Base-by-base conservation (phyloP, 2,113 vertebrate genomes). In the Psephotus haematonotus region DNA sequence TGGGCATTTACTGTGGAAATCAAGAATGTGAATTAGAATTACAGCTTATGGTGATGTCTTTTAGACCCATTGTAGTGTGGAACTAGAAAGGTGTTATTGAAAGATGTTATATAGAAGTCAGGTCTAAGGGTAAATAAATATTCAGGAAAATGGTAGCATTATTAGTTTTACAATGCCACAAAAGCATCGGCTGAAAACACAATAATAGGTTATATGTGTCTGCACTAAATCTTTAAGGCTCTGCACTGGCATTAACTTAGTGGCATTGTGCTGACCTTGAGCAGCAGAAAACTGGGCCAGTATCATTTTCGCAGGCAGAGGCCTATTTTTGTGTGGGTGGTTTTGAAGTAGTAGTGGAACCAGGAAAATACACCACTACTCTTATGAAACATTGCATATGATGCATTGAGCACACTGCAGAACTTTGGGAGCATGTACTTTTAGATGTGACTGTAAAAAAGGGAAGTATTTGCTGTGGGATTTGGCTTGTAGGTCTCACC, bases 21-120 rank as follows among this genome's bases (percentile, higher is more conserved):
- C 43, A 69, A 50, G 60, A 92, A 75, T 4, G 1, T 55, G 15
- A 68, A 44, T 33, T 37, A 13, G 10, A 88, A 77, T 13, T 70
- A 20, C 35, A 50, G 23, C 10, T 1, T 37, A 9, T 37, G 3
- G 13, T 28, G 24, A 4, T 94, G 7, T 19, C 39, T 92, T 88
- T 72, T 75, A 76, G 16, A 35, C 22, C 3, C 0, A 0, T 49
- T 69, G 19, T 4, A 59, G 7, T 16, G 10, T 74, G 31, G 13
- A 62, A 20, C 35, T 77, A 57, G 27, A 22, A 72, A 62, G 46
- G 37, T 80, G 17, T 12, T 84, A 7, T 37, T 83, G 28, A n/a
- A 57, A n/a, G 20, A n/a, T 57, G 19, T 14, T 57, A n/a, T 23
- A 14, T 57, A n/a, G 8, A 57, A 59, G 41, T 65, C 43, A 43